A percentile compares a stretch with the other conserved stretches of the same genome.
Evolutionary conservation across 2,113 vertebrate species (phyloP).

Genomic region (Phasianus colchicus): DNA sequence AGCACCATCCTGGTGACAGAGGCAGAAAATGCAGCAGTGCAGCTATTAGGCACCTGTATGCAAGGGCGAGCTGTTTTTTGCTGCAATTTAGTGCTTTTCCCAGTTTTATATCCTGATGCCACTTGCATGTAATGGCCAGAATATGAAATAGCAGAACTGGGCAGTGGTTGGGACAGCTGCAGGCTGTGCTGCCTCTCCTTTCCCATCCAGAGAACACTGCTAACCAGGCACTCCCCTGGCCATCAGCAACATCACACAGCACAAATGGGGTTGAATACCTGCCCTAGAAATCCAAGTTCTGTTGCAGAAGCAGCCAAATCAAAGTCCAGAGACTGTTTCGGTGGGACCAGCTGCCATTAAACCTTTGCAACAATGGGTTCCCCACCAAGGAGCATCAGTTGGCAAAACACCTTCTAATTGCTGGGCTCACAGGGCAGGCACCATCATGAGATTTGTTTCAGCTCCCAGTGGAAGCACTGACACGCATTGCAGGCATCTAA

Average conservation of each 20-base stretch:
- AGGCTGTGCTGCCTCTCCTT: neutral
- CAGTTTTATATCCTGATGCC: neutral
- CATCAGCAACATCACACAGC: neutral
- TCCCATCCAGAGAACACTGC: neutral
- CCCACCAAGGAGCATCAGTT: neutral
- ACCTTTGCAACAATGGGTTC: neutral
- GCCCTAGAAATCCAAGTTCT: neutral
- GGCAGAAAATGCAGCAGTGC: neutral
- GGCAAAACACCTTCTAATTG: slow-evolving; percentile 61
- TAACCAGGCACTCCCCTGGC: neutral
- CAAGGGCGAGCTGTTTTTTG: neutral
- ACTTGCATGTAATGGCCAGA: neutral
- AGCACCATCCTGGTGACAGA: neutral
- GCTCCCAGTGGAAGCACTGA: slow-evolving; percentile 52
- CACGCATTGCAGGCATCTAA: slow-evolving; percentile 31
- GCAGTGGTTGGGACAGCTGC: neutral
- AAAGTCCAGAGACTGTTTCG: neutral
- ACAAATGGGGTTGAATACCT: neutral
- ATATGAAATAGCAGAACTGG: neutral
- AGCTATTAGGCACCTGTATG: accelerated
- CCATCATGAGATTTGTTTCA: neutral
- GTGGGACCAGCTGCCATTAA: neutral
- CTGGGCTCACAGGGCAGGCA: slow-evolving; percentile 58
- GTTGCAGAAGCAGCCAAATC: neutral
- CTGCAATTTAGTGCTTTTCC: neutral